Evolutionary conservation across 2,888 invertebrate genomes (phyloP), one percentile per base, ranked within the genome.

Genomic region (Tinea semifulvella): DNA sequence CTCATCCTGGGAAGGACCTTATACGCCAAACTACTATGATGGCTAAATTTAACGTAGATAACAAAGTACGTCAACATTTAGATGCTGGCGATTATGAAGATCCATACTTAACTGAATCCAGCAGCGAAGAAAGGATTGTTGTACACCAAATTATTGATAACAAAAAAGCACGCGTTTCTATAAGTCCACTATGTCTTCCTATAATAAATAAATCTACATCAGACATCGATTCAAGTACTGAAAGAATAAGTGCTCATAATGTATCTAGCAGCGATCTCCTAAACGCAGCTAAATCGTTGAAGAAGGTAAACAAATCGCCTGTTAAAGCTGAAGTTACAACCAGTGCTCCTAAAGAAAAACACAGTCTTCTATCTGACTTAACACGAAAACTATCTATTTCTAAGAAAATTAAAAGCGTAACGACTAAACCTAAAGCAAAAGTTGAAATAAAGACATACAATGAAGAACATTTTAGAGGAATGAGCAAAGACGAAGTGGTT

Each of bases 21-120:
- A 65, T 63, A 36, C 64, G 68, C 45, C 81, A 81, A 54, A 71
- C 74, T 1, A 67, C 65, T 1, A 76, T 76, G 74, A 82, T 80
- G 81, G 68, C 80, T 1, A 73, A 68, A 45, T 81, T 81, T 49
- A 76, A 76, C 49, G 60, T 76, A 17, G 65, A 80, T 49, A 67
- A 65, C 53, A 57, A 61, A 25, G 60, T 80, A 2, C 60, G 65
- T 54, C 70, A 79, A 50, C 76, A 80, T 58, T 57, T 82, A 31
- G 74, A 79, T 52, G 61, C 74, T 0, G 74, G 73, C 2, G 66
- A 77, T 26, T 76, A 75, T 45, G 72, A 76, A 43, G 76, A 70
- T 44, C 67, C 66, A 0, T 74, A 77, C 0, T 77, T 77, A 42
- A 76, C 75, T 45, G 68, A 74, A 1, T 77, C 77, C 49, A 75